These are phyloP conservation scores for Tuta absoluta DNA, from an alignment of 2,888 invertebrate genomes.

Conservation along the genomic window DNA sequence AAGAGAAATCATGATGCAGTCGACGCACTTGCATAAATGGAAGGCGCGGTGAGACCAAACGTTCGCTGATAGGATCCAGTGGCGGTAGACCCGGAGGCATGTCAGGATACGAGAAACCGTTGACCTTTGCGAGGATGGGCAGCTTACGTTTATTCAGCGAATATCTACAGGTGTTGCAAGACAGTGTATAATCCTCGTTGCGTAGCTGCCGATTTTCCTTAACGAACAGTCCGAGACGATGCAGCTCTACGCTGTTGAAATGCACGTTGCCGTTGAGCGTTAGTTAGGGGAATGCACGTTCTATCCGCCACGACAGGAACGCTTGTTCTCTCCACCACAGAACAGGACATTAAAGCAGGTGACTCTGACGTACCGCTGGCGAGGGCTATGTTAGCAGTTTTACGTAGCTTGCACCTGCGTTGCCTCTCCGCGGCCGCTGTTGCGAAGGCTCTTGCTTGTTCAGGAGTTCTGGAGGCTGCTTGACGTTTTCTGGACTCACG, in stretches of 20 bases:
- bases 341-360: neutral
- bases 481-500: slow-evolving; percentile 37
- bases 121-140: slow-evolving; percentile 43
- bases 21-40: slow-evolving; percentile 55
- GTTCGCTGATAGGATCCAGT: slow-evolving; percentile 49
- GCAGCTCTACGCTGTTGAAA: slow-evolving; percentile 32
- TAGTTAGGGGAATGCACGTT: neutral
- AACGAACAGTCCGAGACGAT: slow-evolving; percentile 27
- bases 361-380: neutral
- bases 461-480: slow-evolving; percentile 36
- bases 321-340: neutral
- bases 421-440: neutral
- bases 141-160: slow-evolving; percentile 42
- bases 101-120: slow-evolving; percentile 53
- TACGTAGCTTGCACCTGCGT: slow-evolving; percentile 14
- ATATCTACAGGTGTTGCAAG: slow-evolving; percentile 45
- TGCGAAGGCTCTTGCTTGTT: neutral
- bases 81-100: slow-evolving; percentile 45
- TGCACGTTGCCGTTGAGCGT: neutral
- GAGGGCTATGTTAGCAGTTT: neutral
- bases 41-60: slow-evolving; percentile 49
- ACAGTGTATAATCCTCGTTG: slow-evolving; percentile 38
- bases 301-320: neutral
- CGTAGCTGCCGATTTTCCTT: slow-evolving; percentile 39
- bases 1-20: slow-evolving; percentile 46